These are phyloP conservation scores for Anodontia alba DNA, from an alignment of 2,888 invertebrate species.

Conservation along the genomic window DNA sequence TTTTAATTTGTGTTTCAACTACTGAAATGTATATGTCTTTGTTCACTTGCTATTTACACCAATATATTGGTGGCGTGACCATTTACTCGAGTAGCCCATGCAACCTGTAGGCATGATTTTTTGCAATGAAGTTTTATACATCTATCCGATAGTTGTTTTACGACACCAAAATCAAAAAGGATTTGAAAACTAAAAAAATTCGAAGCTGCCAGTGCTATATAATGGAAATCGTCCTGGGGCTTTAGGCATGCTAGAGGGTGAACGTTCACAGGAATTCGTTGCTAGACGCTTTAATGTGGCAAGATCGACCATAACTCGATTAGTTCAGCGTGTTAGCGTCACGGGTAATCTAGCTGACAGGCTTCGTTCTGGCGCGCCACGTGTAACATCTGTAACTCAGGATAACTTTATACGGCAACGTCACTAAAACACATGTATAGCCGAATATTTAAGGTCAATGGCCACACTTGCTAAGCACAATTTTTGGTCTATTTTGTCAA, in stretches of 20 bases:
- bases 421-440: conserved; percentile 25
- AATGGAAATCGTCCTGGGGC: conserved; percentile 8
- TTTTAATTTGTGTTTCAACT: not conserved
- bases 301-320: conserved; percentile 7
- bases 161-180: not conserved
- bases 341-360: conserved; percentile 21
- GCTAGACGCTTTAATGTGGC: conserved; percentile 17
- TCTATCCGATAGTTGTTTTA: not conserved
- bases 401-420: conserved; percentile 28
- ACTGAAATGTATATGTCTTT: not conserved
- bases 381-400: conserved; percentile 35
- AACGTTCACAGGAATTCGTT: not conserved
- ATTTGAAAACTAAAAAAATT: not conserved
- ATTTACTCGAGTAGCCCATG: not conserved
- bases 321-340: conserved; percentile 19
- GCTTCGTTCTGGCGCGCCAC: conserved; percentile 24
- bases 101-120: not conserved
- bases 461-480: too few relatives aligned
- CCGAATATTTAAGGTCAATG: too few relatives aligned
- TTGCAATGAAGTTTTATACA: not conserved
- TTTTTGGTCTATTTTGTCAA: too few relatives aligned
- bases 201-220: not conserved
- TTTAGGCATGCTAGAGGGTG: conserved; percentile 1
- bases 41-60: not conserved
- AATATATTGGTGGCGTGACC: not conserved